A percentile compares a stretch with the other conserved stretches of the same genome.
phyloP scores from a whole-genome alignment of 2,113 vertebrate genomes.

The Pterocles orientalis region DNA sequence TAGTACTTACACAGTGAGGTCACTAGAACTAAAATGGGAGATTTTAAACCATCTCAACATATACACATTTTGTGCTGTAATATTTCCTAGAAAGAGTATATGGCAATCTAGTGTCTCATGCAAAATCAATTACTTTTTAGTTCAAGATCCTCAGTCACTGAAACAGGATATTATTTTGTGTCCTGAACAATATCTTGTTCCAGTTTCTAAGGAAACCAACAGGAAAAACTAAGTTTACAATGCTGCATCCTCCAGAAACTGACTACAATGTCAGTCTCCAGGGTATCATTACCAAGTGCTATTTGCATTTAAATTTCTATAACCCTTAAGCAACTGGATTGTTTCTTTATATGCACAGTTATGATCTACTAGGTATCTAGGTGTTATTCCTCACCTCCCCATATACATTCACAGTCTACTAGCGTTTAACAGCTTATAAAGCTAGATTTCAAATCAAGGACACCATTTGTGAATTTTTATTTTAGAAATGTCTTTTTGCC shows the following conservation, averaged over 20 bases:
- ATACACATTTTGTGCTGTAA: not conserved
- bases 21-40: conserved; percentile 54
- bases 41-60: conserved; percentile 20
- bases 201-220: conserved; percentile 82
- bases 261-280: conserved; percentile 65
- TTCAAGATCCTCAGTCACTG: conserved; percentile 67
- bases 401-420: not conserved
- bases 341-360: conserved; percentile 64
- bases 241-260: conserved; percentile 70
- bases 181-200: conserved; percentile 74
- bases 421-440: not conserved
- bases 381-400: not conserved
- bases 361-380: conserved; percentile 14
- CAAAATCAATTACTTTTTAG: conserved; percentile 77
- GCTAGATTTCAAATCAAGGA: not conserved
- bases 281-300: conserved; percentile 69
- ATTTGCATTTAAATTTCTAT: conserved; percentile 78
- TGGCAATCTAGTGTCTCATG: conserved; percentile 53
- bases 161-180: conserved; percentile 78
- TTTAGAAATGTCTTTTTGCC: not conserved
- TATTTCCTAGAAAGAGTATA: conserved; percentile 43
- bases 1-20: conserved; percentile 7
- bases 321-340: conserved; percentile 74
- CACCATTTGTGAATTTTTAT: not conserved
- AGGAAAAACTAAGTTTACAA: conserved; percentile 74